Evolutionary conservation across 2,888 invertebrate genomes (phyloP), one percentile per base, ranked within the genome.

Genomic region (Actias luna): DNA sequence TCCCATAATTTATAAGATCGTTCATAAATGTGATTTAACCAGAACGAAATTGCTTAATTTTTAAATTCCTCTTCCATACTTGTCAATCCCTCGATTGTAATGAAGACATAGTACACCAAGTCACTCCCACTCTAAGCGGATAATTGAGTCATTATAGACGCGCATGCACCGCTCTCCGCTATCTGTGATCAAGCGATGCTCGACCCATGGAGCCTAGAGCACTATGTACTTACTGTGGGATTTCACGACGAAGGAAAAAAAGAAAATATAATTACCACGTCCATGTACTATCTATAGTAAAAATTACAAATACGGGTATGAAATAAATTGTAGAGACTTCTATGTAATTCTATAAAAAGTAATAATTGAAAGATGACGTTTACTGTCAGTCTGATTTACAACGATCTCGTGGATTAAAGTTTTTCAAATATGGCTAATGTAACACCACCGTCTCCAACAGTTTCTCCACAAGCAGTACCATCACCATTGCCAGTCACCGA

Each of bases 71-170:
- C 58, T 22, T 58, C 61, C 31, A 57, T 31, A 29, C 55, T 35
- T 55, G 35, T 59, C 50, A 63, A 65, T 63, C 79, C 63, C 65
- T 70, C 64, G 74, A 72, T 76, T 79, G 82, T 89, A 89, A 90
- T 92, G 91, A 92, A 92, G 92, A 92, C 88, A 89, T 89, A 92
- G 82, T 83, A 85, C 79, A 73, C 72, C 65, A 73, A 62, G 75
- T 85, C 87, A 80, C 92, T 91, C 92, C 92, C 78, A 76, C 87
- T 74, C 90, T 92, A 91, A 93, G 87, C 92, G 89, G 89, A 87
- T 93, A 93, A 93, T 93, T 92, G 93, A 93, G 93, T 88, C 92
- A 93, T 93, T 93, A 93, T 84, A 86, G 88, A 87, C 87, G 84
- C 82, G 89, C 89, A 88, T 75, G 71, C 73, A 65, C 69, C 72